These are phyloP conservation scores for Carabus problematicus DNA, from an alignment of 2,888 invertebrate species.

Conservation along the genomic window DNA sequence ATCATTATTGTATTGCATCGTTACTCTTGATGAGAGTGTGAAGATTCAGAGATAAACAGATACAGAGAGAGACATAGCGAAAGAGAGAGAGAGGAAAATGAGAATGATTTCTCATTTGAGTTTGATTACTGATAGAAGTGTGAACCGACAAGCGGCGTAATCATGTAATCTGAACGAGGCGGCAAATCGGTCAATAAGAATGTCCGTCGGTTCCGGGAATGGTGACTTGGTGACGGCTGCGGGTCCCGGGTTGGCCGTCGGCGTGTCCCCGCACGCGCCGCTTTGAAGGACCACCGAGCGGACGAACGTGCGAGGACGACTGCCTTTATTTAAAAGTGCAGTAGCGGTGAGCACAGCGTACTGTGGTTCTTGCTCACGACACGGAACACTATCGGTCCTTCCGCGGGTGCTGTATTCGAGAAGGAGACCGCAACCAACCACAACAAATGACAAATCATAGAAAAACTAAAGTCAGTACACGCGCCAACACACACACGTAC, in stretches of 20 bases:
- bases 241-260: conserved; percentile 56
- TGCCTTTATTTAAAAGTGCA: conserved; percentile 56
- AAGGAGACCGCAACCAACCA: conserved; percentile 73
- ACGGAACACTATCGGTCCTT: conserved; percentile 67
- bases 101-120: too few relatives aligned
- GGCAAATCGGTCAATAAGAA: conserved; percentile 2
- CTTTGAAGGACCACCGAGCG: conserved; percentile 48
- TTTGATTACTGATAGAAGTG: background rate
- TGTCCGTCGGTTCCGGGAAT: conserved; percentile 19
- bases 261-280: conserved; percentile 62
- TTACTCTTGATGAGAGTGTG: background rate
- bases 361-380: conserved; percentile 60
- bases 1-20: too few relatives aligned
- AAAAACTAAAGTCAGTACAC: conserved; percentile 45
- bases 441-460: conserved; percentile 52
- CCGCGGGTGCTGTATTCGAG: conserved; percentile 85
- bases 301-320: conserved; percentile 56
- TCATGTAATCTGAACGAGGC: conserved; percentile 1
- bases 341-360: conserved; percentile 67
- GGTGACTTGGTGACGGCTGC: conserved; percentile 44
- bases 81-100: too few relatives aligned
- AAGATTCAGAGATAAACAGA: background rate
- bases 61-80: too few relatives aligned
- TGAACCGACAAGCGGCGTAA: conserved; percentile 8
- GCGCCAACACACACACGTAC: conserved; percentile 11